A percentile compares a stretch with the other conserved stretches of the same genome.
Evolutionary conservation across 2,797 vertebrate genomes (phyloP).

Genomic region (Amblyopsis hoosieri): DNA sequence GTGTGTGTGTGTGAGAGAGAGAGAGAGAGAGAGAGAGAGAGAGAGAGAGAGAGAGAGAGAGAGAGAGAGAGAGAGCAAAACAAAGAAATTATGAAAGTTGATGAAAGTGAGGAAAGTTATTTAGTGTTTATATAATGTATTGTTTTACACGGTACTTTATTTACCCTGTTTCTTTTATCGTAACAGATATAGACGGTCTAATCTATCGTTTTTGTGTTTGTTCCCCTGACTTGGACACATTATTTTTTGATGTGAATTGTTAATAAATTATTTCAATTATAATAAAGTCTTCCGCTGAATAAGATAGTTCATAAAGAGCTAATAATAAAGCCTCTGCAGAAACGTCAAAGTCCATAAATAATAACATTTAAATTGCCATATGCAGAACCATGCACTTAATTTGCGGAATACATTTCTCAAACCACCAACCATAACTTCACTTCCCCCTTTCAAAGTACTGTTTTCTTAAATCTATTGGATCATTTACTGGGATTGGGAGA

Average conservation of each 20-base stretch:
- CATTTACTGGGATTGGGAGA: conserved; percentile 35
- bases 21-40: conserved; percentile 9
- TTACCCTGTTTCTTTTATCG: no score
- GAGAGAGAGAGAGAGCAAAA: neutral
- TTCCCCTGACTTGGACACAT: conserved; percentile 8
- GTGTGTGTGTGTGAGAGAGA: conserved; percentile 48
- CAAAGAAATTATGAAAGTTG: neutral
- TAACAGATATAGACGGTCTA: no score
- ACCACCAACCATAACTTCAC: no score
- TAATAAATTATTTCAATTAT: conserved; percentile 15
- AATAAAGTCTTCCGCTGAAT: neutral
- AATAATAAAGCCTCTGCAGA: conserved; percentile 7
- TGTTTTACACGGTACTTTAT: no score
- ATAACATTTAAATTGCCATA: neutral
- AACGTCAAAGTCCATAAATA: neutral
- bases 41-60: conserved; percentile 31
- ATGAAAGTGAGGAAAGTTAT: no score
- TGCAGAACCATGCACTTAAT: neutral
- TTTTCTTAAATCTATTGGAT: neutral
- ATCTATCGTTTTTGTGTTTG: conserved; percentile 10
- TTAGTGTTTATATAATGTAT: no score
- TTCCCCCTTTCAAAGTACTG: neutral
- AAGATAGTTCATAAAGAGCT: neutral
- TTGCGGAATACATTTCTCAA: no score
- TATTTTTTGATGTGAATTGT: conserved; percentile 8